These are phyloP conservation scores for Tolypeutes matacus DNA, from an alignment of 2,797 vertebrate species.

Conservation along the genomic window DNA sequence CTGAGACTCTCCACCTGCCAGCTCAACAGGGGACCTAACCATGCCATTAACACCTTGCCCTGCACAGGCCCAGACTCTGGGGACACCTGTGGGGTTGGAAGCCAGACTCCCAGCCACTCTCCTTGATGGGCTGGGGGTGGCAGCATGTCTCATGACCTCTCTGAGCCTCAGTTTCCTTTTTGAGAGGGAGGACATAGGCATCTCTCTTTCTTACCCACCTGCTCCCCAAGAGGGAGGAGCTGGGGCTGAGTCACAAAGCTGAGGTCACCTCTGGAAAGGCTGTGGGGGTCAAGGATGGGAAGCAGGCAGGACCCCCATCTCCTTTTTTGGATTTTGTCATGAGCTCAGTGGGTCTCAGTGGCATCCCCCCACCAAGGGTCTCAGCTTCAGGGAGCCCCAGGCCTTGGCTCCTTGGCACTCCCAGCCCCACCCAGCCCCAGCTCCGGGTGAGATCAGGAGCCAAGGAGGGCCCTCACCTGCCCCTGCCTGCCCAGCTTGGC, in stretches of 20 bases:
- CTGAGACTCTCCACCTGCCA: not conserved
- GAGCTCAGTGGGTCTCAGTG: not conserved
- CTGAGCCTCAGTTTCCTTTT: slow-evolving; percentile 26
- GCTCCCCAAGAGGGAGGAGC: not conserved
- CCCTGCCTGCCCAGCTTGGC: slow-evolving; percentile 48
- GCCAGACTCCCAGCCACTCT: not conserved
- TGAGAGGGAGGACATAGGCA: not conserved
- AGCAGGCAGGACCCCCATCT: not conserved
- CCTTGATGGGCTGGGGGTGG: not conserved
- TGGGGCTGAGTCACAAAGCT: not conserved
- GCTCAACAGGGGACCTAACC: not conserved
- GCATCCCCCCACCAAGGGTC: not conserved
- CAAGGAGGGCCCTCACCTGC: not conserved
- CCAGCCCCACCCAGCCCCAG: slow-evolving; percentile 24
- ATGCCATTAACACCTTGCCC: not conserved
- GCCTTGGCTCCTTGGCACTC: not conserved
- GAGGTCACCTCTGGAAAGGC: not conserved
- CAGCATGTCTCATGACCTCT: not conserved
- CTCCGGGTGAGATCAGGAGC: slow-evolving; percentile 73
- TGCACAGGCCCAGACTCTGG: not conserved
- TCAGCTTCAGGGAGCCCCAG: not conserved
- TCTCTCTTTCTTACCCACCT: not conserved
- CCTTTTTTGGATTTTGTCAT: not conserved
- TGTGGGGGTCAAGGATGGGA: not conserved
- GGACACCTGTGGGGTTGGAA: not conserved